Percentiles rank a stretch among this genome's conserved stretches.
Conservation (phyloP, 2,888 invertebrate genomes). For the Gonocerus acuteangulatus region DNA sequence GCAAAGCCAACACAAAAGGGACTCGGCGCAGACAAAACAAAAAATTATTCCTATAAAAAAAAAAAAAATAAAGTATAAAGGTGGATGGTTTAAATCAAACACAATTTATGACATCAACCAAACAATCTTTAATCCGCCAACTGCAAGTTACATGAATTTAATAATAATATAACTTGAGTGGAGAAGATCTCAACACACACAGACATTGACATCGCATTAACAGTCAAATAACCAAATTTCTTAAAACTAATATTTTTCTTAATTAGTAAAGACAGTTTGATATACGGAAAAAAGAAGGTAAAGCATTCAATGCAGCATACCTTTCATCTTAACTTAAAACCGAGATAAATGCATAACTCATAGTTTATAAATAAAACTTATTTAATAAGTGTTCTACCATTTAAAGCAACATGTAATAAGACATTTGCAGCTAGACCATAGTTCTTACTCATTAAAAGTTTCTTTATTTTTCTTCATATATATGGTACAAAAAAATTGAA, state of each 20-base stretch:
- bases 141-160: slow-evolving; percentile 31
- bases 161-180: slow-evolving; percentile 28
- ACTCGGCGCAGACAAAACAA: no score
- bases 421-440: slow-evolving; percentile 27
- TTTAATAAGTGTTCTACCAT: slow-evolving; percentile 11
- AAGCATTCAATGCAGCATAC: slow-evolving; percentile 21
- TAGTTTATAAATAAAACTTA: slow-evolving; percentile 20
- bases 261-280: slow-evolving; percentile 31
- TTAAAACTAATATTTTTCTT: slow-evolving; percentile 28
- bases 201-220: slow-evolving; percentile 34
- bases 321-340: slow-evolving; percentile 9
- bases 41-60: no score
- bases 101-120: slow-evolving; percentile 34
- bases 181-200: slow-evolving; percentile 35
- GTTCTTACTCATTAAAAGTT: slow-evolving; percentile 9
- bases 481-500: slow-evolving; percentile 11
- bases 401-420: slow-evolving; percentile 16
- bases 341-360: slow-evolving; percentile 15
- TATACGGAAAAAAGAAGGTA: slow-evolving; percentile 32
- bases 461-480: slow-evolving; percentile 15
- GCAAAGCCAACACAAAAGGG: no score
- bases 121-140: slow-evolving; percentile 35
- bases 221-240: slow-evolving; percentile 28
- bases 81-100: slow-evolving; percentile 6
- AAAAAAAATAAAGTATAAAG: background rate